phyloP scores from a whole-genome alignment of 2,797 vertebrate genomes.

The Pangasius macronema region DNA sequence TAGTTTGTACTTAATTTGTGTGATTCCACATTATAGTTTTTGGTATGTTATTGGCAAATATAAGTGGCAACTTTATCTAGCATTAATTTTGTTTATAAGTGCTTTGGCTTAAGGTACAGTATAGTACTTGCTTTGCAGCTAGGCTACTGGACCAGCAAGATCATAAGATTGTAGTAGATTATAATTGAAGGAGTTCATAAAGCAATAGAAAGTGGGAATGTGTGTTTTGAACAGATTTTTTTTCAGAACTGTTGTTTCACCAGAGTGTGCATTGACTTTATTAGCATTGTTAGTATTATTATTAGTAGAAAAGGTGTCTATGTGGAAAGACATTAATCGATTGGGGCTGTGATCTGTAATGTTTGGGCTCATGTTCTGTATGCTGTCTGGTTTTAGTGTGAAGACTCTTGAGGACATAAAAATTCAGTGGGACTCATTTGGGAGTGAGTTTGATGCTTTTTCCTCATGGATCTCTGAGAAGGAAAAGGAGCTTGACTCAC shows the following conservation, averaged over 20 bases:
- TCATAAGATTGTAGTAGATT: neutral
- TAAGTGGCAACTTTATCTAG: neutral
- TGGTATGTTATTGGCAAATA: neutral
- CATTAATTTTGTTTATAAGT: neutral
- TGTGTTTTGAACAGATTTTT: neutral
- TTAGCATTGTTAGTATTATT: neutral
- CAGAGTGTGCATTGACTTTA: neutral
- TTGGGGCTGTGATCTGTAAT: neutral
- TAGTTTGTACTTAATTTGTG: neutral
- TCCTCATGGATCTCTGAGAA: constrained; percentile 90
- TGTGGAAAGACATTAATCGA: too few relatives aligned
- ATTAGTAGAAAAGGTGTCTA: neutral
- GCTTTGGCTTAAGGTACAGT: neutral
- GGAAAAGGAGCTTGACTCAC: constrained; percentile 83
- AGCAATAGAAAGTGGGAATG: too few relatives aligned
- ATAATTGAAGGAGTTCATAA: neutral
- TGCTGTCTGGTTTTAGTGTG: constrained; percentile 75
- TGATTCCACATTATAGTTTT: neutral
- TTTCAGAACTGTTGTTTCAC: neutral
- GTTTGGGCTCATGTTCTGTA: neutral
- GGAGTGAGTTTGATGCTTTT: constrained; percentile 84
- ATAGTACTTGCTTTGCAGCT: neutral
- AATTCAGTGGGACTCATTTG: constrained; percentile 89
- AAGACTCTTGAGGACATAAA: constrained; percentile 90
- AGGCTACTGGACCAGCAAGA: neutral